Conservation (phyloP, 1,140 invertebrate species). For the Lordiphosa stackelbergi region DNA sequence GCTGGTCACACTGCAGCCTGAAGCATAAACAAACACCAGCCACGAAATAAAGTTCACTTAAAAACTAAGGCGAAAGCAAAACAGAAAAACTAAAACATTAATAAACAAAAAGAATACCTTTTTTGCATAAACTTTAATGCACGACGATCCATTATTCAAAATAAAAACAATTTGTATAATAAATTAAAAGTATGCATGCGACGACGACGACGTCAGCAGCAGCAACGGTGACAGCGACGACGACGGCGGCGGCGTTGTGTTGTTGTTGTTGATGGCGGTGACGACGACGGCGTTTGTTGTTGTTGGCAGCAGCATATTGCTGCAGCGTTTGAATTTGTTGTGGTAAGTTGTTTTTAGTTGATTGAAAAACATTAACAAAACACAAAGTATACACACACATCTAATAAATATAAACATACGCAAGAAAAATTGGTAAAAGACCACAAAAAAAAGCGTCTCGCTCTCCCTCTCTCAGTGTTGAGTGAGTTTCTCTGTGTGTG, state of each 20-base stretch:
- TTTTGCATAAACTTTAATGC: constrained; percentile 77
- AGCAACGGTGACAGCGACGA: constrained; percentile 26
- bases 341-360: constrained; percentile 18
- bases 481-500: constrained; percentile 26
- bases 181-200: constrained; percentile 76
- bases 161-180: constrained; percentile 73
- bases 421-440: constrained; percentile 43
- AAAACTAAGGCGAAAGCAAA: constrained; percentile 18
- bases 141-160: constrained; percentile 77
- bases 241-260: constrained; percentile 28
- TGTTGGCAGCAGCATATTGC: constrained; percentile 51
- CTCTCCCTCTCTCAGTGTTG: constrained; percentile 31
- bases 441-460: constrained; percentile 55
- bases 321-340: constrained; percentile 40
- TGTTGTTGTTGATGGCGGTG: constrained; percentile 33
- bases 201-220: constrained; percentile 42
- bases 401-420: constrained; percentile 43
- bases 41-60: neutral
- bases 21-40: neutral
- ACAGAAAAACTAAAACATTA: constrained; percentile 27
- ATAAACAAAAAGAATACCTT: constrained; percentile 66
- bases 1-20: too few species aligned
- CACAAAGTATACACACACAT: constrained; percentile 44
- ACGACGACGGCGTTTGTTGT: constrained; percentile 46
- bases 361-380: constrained; percentile 46